Evolutionary conservation across 2,888 invertebrate genomes (phyloP), one percentile per base, ranked within the genome.

Genomic region (Adela reaumurella): DNA sequence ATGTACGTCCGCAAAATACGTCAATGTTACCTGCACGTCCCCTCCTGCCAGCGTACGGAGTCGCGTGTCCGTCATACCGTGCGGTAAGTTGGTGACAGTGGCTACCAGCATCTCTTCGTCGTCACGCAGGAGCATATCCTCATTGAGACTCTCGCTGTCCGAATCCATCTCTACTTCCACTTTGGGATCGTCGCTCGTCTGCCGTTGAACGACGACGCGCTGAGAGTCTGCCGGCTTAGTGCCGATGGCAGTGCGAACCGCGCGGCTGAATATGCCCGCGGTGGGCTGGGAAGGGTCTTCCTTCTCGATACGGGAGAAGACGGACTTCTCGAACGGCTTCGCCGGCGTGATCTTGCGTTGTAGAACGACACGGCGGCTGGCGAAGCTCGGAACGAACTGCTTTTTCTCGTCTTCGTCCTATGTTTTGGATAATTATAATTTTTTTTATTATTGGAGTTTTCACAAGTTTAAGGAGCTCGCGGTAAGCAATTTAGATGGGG

Each of bases 21-120:
- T 24, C 24, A 4, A 49, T 45, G 53, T 74, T 79, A 80, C 79
- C 79, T 80, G 79, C 41, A 74, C 69, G 49, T 71, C 67, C 46
- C 46, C 57, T 5, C 78, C 79, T 0, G 79, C 79, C 29, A 80
- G 53, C 0, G 78, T 73, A 46, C 63, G 63, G 50, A 80, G 53
- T 10, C 79, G 53, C 0, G 77, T 71, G 47, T 74, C 72, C 0
- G 79, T 80, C 64, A 80, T 79, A 1, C 77, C 79, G 53, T 67
- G 73, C 0, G 79, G 79, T 43, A 80, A 52, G 48, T 78, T 74
- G 4, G 47, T 50, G 1, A 79, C 76, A 0, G 52, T 17, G 1
- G 74, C 77, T 0, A 59, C 50, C 3, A 49, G 53, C 0, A 65
- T 65, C 0, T 55, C 51, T 0, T 63, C 64, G 6, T 50, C 51